Percentiles rank a stretch among this genome's conserved stretches.
Conservation (phyloP, 2,797 vertebrate species). For the Caiman crocodilus region DNA sequence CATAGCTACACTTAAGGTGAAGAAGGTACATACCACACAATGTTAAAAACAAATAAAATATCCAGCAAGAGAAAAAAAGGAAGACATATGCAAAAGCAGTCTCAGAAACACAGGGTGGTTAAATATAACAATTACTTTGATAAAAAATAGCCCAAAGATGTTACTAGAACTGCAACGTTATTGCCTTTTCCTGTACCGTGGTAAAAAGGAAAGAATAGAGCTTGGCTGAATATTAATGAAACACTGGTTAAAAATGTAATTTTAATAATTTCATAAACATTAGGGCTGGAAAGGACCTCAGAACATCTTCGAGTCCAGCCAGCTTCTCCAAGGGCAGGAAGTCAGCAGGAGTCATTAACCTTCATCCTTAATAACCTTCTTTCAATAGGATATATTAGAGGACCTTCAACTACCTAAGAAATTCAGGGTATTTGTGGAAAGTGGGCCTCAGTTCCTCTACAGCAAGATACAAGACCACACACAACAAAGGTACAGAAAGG, state of each 20-base stretch:
- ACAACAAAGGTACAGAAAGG: neutral
- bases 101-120: neutral
- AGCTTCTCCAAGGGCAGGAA: no score
- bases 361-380: conserved; percentile 19
- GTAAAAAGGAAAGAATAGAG: neutral
- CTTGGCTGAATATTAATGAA: conserved; percentile 1
- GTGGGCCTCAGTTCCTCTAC: neutral
- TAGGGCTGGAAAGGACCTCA: no score
- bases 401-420: neutral
- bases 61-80: neutral
- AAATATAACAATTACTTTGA: neutral
- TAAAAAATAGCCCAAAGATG: neutral
- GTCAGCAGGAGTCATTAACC: no score
- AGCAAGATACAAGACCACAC: neutral
- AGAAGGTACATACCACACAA: neutral
- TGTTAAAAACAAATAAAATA: neutral
- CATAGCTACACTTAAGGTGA: neutral
- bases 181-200: neutral
- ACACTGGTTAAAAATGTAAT: conserved; percentile 19
- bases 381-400: conserved; percentile 8
- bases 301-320: no score
- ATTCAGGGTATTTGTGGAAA: neutral
- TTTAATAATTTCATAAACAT: neutral
- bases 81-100: neutral
- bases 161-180: neutral